Percentiles rank a stretch among this genome's conserved stretches.
phyloP scores from a whole-genome alignment of 1,140 invertebrate genomes.

The Rhopalosiphum maidis region DNA sequence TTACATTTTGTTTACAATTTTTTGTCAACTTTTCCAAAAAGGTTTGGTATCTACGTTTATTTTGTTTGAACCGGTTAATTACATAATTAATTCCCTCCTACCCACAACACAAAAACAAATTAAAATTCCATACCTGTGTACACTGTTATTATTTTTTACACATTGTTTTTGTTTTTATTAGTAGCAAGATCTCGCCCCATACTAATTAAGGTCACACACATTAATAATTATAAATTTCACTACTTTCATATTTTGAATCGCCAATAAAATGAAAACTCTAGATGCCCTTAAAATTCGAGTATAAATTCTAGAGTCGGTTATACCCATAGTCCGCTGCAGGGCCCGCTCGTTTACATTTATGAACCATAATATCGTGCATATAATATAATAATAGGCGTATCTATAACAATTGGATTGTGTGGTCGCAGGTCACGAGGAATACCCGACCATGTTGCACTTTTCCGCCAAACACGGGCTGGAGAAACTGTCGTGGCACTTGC shows the following conservation, averaged over 20 bases:
- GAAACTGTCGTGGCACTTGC: conserved; percentile 78
- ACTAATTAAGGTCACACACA: too few species aligned
- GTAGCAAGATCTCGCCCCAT: too few species aligned
- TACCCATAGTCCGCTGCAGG: too few species aligned
- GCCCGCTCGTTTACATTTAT: not conserved
- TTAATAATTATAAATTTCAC: too few species aligned
- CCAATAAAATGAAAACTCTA: not conserved
- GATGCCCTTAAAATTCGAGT: not conserved
- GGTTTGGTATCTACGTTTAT: not conserved
- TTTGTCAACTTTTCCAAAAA: not conserved
- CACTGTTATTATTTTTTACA: too few species aligned
- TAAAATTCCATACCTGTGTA: too few species aligned
- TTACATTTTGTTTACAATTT: too few species aligned
- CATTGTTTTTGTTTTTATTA: too few species aligned
- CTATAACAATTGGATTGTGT: not conserved
- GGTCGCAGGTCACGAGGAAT: conserved; percentile 73
- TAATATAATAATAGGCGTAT: not conserved
- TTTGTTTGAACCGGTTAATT: not conserved
- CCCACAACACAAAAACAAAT: not conserved
- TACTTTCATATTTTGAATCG: too few species aligned
- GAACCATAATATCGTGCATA: not conserved
- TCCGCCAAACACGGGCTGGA: conserved; percentile 84
- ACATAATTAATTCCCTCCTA: not conserved
- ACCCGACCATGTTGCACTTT: conserved; percentile 87
- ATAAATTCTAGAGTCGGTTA: too few species aligned